phyloP scores from a whole-genome alignment of 2,113 vertebrate genomes.

The Corythaixoides concolor region DNA sequence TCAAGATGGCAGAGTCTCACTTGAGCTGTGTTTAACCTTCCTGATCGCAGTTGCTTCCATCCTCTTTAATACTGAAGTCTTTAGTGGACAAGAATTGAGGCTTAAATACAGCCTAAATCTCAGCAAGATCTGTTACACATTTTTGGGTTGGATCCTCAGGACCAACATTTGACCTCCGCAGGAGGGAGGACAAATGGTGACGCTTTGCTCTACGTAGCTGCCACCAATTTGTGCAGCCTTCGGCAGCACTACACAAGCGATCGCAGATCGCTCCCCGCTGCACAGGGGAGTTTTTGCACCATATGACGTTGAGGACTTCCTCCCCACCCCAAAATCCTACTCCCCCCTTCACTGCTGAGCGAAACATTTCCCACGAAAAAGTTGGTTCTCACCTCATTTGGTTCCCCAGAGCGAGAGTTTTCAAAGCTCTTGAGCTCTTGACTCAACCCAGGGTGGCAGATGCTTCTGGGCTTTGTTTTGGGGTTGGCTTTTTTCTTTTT shows the following conservation, averaged over 20 bases:
- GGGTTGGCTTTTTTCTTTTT: no score
- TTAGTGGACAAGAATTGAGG: neutral
- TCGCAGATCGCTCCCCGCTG: no score
- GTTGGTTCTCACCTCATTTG: neutral
- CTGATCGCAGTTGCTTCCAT: neutral
- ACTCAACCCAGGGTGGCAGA: neutral
- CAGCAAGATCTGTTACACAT: neutral
- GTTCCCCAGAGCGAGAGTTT: neutral
- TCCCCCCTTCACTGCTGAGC: neutral
- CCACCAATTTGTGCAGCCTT: neutral
- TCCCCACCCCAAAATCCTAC: neutral
- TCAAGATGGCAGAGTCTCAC: neutral
- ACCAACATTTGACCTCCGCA: no score
- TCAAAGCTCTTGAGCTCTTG: neutral
- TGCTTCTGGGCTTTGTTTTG: neutral
- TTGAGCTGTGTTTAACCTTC: neutral
- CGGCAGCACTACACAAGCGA: neutral
- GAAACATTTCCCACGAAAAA: neutral
- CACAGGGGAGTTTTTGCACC: neutral
- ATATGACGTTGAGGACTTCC: rapidly evolving
- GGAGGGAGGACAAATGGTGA: no score
- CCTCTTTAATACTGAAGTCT: neutral
- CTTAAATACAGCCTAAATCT: neutral
- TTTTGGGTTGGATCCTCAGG: neutral
- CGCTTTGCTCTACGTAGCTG: neutral